A percentile compares a stretch with the other conserved stretches of the same genome.
Evolutionary conservation across 1,140 invertebrate genomes (phyloP).

Genomic region (Coptotermes formosanus): DNA sequence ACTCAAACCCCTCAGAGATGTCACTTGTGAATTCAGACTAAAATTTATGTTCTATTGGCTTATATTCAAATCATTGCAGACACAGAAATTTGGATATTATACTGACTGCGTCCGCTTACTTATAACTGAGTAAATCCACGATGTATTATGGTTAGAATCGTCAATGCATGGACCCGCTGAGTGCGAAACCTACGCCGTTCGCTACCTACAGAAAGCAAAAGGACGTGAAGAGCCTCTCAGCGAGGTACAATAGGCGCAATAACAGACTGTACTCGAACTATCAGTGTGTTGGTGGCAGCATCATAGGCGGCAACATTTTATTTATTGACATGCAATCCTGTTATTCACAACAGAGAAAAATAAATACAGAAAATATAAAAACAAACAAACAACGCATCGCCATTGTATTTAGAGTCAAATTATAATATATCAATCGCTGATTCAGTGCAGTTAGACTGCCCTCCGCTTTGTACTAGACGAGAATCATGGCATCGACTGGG

Average conservation of each 20-base stretch:
- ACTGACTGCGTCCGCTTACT: too few relatives aligned
- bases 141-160: too few relatives aligned
- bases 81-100: too few relatives aligned
- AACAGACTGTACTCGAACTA: neutral
- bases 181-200: too few relatives aligned
- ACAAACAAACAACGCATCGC: neutral
- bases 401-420: slow-evolving; percentile 17
- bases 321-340: neutral
- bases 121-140: too few relatives aligned
- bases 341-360: neutral
- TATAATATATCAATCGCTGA: neutral
- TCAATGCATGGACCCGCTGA: too few relatives aligned
- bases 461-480: neutral
- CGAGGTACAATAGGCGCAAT: neutral
- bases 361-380: slow-evolving; percentile 1
- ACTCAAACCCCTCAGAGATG: too few relatives aligned
- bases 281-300: neutral
- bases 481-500: neutral
- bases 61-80: too few relatives aligned
- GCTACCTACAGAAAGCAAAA: neutral
- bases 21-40: too few relatives aligned
- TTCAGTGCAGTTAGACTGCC: neutral
- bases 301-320: neutral
- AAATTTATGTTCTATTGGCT: too few relatives aligned
- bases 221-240: neutral